A percentile compares a stretch with the other conserved stretches of the same genome.
Conservation (phyloP, 2,888 invertebrate species). For the Prionchulus punctatus region DNA sequence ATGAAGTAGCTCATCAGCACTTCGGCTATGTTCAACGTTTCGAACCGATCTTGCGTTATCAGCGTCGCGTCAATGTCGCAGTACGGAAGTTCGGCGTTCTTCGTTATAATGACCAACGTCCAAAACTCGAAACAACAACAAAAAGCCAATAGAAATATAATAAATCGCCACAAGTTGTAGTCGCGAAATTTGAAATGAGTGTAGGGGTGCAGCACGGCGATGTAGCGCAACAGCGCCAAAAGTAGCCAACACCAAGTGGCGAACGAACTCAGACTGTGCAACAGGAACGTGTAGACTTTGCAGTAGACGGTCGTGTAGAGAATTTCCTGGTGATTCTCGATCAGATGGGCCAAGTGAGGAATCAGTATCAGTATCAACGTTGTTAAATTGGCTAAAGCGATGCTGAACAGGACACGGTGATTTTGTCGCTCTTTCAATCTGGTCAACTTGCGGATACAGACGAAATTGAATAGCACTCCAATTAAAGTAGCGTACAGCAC, state of each 20-base stretch:
- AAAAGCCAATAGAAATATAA: neutral
- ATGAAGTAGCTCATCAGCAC: neutral
- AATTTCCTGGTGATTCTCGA: neutral
- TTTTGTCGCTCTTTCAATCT: neutral
- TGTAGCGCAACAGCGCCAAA: neutral
- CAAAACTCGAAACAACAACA: neutral
- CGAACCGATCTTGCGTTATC: too few species aligned
- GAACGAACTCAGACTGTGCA: neutral
- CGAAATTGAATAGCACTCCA: neutral
- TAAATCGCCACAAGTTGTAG: neutral
- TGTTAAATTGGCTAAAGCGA: neutral
- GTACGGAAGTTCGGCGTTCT: too few species aligned
- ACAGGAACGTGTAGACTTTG: neutral
- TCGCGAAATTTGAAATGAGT: neutral
- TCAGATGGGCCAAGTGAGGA: neutral
- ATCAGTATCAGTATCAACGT: neutral
- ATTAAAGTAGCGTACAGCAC: neutral
- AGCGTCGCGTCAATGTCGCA: too few species aligned
- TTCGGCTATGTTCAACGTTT: neutral
- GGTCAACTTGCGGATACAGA: neutral
- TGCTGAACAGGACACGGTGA: neutral
- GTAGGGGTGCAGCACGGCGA: neutral
- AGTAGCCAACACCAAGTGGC: neutral
- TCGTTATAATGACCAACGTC: neutral
- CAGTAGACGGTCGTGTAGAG: neutral